Base-by-base conservation (phyloP, 2,888 invertebrate genomes). In the Idaea biselata region DNA sequence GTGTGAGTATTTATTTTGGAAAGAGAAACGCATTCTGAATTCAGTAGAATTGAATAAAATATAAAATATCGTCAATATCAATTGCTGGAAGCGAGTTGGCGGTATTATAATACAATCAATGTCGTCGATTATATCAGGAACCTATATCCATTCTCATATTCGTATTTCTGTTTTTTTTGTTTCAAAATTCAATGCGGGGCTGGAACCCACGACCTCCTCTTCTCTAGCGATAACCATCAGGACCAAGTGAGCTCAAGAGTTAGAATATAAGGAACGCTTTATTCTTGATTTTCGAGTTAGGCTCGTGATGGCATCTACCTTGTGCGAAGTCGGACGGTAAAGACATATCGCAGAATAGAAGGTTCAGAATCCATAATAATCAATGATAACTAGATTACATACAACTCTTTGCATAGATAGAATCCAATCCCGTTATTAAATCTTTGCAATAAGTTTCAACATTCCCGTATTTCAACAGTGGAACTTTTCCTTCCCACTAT, bases 371-470 rank as follows among this genome's bases (percentile, higher is more conserved):
- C 1, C 5, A 25, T 25, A 25, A 25, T 25, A 5, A 25, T 3
- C 25, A 5, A 25, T 14, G 3, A 44, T 32, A 32, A 32, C 7
- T 32, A 7, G 44, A 14, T 44, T 14, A 14, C 7, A 11, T 33
- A 44, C 44, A 6, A 44, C 32, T 60, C 53, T 59, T 14, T 57
- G 53, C 17, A 62, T 64, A 66, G 68, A 62, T 64, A 66, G 68
- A 68, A 68, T 71, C 70, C 62, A 68, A 71, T 72, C 67, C 74
- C 67, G 78, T 80, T 80, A 80, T 81, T 82, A 72, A 81, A 81
- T 81, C 81, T 75, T 68, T 65, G 68, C 75, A 75, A 80, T 81
- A 80, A 81, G 74, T 82, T 79, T 74, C 68, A 69, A 74, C 75
- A 70, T 64, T 64, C 63, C 60, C 63, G 63, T 58, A 67, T 60